Percentiles rank a stretch among this genome's conserved stretches.
phyloP scores from a whole-genome alignment of 2,113 vertebrate genomes.

The Mustela lutreola region DNA sequence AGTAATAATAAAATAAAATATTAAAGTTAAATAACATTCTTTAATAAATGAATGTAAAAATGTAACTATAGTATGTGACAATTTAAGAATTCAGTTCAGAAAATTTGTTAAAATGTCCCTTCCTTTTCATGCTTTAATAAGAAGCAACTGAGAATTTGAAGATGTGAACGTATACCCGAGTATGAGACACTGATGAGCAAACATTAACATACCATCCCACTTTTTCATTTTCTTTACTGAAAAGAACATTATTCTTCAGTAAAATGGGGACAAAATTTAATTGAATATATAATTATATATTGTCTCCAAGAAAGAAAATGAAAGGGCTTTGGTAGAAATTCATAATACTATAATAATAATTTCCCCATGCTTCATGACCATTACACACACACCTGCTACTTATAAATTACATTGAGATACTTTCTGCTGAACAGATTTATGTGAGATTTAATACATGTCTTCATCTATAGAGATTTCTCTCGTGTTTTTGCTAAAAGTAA shows the following conservation, averaged over 20 bases:
- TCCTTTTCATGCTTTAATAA: background rate
- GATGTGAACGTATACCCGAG: slow-evolving; percentile 22
- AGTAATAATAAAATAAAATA: background rate
- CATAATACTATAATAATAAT: slow-evolving; percentile 10
- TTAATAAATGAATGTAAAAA: background rate
- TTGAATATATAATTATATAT: slow-evolving; percentile 44
- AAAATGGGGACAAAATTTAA: slow-evolving; percentile 32
- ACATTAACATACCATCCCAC: background rate
- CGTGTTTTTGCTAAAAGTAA: slow-evolving; percentile 72
- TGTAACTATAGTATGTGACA: background rate
- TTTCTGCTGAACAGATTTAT: slow-evolving; percentile 66
- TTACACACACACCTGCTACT: slow-evolving; percentile 29
- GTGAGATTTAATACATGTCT: slow-evolving; percentile 71
- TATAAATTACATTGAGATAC: slow-evolving; percentile 41
- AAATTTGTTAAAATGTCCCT: background rate
- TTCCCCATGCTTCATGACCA: slow-evolving; percentile 45
- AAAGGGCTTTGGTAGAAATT: slow-evolving; percentile 43
- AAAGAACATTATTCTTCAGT: slow-evolving; percentile 51
- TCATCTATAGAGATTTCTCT: slow-evolving; percentile 57
- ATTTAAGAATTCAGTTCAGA: background rate
- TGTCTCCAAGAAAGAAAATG: slow-evolving; percentile 61
- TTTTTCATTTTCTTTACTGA: slow-evolving; percentile 52
- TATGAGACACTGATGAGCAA: background rate
- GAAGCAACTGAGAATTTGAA: background rate
- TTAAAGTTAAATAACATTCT: background rate